Base-by-base conservation (phyloP, 92 coral and sea anemone species). In the Paragorgia papillata region DNA sequence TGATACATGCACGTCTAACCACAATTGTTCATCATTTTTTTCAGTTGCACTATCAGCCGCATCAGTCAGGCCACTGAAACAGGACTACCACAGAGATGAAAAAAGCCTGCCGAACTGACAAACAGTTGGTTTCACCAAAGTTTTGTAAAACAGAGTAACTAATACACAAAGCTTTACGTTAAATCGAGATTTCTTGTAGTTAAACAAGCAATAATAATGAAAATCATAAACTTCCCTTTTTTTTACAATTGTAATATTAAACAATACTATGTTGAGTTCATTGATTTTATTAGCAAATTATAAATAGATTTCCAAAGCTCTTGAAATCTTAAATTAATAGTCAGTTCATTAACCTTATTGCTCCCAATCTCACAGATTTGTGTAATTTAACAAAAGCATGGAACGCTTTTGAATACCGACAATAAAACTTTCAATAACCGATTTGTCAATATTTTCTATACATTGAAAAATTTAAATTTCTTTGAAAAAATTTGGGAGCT, bases 21-120 rank as follows among this genome's bases (percentile, higher is more conserved):
- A 37, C 43, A 37, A 37, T 4, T 37, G 43, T 10, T 37, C 10
- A 37, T 37, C 43, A 37, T 4, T 37, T 37, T 44, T 71, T 53
- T 55, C 19, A 71, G 78, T 32, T 71, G 17, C 62, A 71, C 14
- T 57, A 55, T 25, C 78, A 53, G 22, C 64, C 78, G 2, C 78
- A 58, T 21, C 58, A 57, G 7, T 28, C 48, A 27, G 78, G 78
- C 3, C 64, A 71, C 20, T 48, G n/a, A n/a, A n/a, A n/a, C n/a
- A n/a, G n/a, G n/a, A 71, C 41, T 71, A 55, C 31, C 57, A 40
- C 32, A 40, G 37, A 34, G 20, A 10, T 22, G 17, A 24, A 9
- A 35, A 18, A 17, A 64, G 25, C 68, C 19, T 8, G 20, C 17
- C 22, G 25, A 13, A 33, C 29, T 13, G 26, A 37, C 43, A 37